Conservation (phyloP, 1,140 invertebrate species). For the Drosophila parvula region DNA sequence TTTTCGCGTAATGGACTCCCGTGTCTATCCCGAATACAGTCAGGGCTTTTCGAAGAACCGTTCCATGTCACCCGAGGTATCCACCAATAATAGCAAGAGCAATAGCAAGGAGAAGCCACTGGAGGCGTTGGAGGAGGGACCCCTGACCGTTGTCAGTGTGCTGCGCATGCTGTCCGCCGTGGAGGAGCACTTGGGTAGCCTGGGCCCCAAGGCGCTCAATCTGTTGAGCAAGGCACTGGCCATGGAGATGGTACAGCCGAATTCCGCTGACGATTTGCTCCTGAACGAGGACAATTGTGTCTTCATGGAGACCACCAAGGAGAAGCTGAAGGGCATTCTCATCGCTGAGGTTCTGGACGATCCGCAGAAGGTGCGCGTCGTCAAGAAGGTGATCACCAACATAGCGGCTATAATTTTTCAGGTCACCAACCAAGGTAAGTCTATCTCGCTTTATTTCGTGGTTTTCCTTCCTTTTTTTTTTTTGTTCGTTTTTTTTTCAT, state of each 20-base stretch:
- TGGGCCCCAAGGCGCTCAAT: constrained; percentile 91
- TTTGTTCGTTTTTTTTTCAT: not conserved
- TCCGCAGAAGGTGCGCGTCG: constrained; percentile 79
- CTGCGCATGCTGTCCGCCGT: constrained; percentile 90
- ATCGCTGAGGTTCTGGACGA: constrained; percentile 90
- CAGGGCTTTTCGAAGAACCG: constrained; percentile 39
- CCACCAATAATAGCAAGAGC: constrained; percentile 1
- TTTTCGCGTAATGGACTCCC: constrained; percentile 64
- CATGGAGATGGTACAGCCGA: constrained; percentile 88
- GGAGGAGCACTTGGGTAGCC: constrained; percentile 91
- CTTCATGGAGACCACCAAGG: constrained; percentile 92
- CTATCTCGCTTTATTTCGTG: not conserved
- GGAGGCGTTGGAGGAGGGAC: constrained; percentile 69
- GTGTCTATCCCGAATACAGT: constrained; percentile 65
- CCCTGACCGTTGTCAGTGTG: constrained; percentile 88
- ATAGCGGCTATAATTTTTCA: constrained; percentile 88
- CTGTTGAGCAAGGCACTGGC: constrained; percentile 89
- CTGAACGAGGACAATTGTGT: constrained; percentile 89
- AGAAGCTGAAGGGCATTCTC: constrained; percentile 92
- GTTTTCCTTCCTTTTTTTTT: constrained; percentile 1
- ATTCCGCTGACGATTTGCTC: constrained; percentile 90
- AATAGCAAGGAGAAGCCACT: constrained; percentile 36
- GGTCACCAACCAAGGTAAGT: constrained; percentile 85
- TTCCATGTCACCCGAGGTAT: constrained; percentile 37
- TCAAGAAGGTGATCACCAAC: constrained; percentile 86